These are phyloP conservation scores for Petromus typicus DNA, from an alignment of 2,113 vertebrate species.

Conservation along the genomic window DNA sequence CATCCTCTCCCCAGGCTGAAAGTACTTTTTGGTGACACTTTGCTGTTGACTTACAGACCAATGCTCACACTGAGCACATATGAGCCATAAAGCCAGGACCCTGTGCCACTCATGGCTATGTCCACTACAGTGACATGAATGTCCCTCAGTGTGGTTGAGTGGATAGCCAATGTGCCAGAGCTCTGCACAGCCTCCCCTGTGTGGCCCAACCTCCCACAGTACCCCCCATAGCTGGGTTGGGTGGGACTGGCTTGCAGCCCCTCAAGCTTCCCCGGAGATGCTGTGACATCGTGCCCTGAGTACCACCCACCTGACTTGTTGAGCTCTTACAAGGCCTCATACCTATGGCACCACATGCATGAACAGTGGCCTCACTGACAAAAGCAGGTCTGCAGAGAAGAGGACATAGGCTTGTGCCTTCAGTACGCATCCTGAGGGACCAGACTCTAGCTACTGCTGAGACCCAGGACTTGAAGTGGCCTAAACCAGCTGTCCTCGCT, in stretches of 20 bases:
- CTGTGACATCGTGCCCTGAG: background rate
- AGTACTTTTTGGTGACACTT: background rate
- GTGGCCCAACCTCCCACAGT: background rate
- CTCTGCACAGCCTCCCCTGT: background rate
- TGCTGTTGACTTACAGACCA: background rate
- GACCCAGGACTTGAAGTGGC: background rate
- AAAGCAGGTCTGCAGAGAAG: too few relatives aligned
- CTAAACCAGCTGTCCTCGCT: background rate
- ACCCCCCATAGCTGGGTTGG: background rate
- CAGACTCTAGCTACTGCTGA: background rate
- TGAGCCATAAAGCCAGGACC: background rate
- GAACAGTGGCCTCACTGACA: background rate
- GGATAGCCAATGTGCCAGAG: background rate
- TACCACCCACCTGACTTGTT: background rate
- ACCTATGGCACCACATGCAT: background rate
- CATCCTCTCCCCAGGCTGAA: background rate
- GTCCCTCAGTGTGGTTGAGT: background rate
- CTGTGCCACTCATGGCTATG: background rate
- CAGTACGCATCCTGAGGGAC: background rate
- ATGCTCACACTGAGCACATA: too few relatives aligned
- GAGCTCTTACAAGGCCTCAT: background rate
- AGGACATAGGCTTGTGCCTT: accelerated
- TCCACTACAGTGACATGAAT: background rate
- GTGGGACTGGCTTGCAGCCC: background rate
- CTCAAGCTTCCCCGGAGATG: background rate